Percentiles rank a stretch among this genome's conserved stretches.
Conservation (phyloP, 2,113 vertebrate genomes). For the Triplophysa dalaica region DNA sequence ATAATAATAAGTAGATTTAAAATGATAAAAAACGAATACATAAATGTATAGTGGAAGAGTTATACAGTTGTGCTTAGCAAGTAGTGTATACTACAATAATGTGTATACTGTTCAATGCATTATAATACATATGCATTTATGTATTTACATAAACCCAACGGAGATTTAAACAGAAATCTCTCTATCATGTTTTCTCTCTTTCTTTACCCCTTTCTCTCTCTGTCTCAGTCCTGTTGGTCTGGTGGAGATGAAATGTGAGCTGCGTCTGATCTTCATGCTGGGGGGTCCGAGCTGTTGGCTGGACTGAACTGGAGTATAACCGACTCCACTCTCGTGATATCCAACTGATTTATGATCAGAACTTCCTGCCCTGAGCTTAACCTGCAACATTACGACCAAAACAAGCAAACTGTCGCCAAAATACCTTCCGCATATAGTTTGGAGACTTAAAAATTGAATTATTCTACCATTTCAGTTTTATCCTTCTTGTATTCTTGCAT, state of each 20-base stretch:
- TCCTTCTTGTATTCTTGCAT: not conserved
- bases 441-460: not conserved
- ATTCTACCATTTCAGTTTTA: not conserved
- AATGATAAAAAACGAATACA: too few species aligned
- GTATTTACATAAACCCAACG: too few species aligned
- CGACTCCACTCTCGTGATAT: slow-evolving; percentile 19
- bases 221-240: not conserved
- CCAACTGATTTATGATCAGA: slow-evolving; percentile 32
- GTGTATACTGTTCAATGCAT: too few species aligned
- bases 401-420: slow-evolving; percentile 8
- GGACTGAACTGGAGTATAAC: slow-evolving; percentile 8
- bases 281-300: slow-evolving; percentile 9
- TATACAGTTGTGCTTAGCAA: too few species aligned
- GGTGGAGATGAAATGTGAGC: not conserved
- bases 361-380: slow-evolving; percentile 29
- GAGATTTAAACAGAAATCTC: too few species aligned
- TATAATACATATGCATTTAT: too few species aligned
- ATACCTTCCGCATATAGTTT: not conserved
- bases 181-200: not conserved
- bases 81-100: too few species aligned
- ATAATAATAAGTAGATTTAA: too few species aligned
- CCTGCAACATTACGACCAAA: slow-evolving; percentile 23
- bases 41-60: too few species aligned
- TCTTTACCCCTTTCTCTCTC: not conserved
- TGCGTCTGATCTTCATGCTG: slow-evolving; percentile 4